A percentile compares a stretch with the other conserved stretches of the same genome.
Conservation (phyloP, 2,113 vertebrate genomes). For the Aplodontia rufa region DNA sequence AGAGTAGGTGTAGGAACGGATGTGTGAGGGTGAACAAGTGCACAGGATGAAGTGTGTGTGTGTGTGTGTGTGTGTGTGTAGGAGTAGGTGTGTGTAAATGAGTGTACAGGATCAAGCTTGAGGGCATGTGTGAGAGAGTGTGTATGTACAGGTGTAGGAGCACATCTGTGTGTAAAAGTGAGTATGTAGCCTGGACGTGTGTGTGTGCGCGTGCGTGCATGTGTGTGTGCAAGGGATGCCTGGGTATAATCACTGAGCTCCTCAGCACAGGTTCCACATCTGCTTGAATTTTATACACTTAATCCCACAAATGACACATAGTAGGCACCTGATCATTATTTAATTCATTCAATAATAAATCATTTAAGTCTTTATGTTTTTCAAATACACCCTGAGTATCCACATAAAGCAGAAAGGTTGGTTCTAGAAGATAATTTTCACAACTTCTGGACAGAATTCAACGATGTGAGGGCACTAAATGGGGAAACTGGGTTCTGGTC, state of each 20-base stretch:
- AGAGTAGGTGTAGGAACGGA: background rate
- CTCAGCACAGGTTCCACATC: background rate
- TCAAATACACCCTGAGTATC: background rate
- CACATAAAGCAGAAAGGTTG: constrained; percentile 23
- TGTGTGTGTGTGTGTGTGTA: background rate
- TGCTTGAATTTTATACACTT: background rate
- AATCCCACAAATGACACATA: background rate
- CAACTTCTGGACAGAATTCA: background rate
- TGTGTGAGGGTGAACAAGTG: background rate
- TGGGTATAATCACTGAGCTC: background rate
- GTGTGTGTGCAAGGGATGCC: background rate
- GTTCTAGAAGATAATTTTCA: background rate
- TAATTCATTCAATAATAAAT: background rate
- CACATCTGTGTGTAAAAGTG: background rate
- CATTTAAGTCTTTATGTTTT: background rate
- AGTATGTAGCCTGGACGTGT: background rate
- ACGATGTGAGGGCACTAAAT: background rate
- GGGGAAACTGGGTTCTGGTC: background rate
- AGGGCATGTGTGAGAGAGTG: background rate
- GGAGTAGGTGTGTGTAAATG: background rate
- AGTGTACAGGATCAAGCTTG: background rate
- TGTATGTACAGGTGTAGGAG: background rate
- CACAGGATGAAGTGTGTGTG: background rate
- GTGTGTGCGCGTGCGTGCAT: background rate
- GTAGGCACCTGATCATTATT: background rate